These are phyloP conservation scores for Eufriesea mexicana DNA, from an alignment of 1,140 invertebrate species.

Conservation along the genomic window DNA sequence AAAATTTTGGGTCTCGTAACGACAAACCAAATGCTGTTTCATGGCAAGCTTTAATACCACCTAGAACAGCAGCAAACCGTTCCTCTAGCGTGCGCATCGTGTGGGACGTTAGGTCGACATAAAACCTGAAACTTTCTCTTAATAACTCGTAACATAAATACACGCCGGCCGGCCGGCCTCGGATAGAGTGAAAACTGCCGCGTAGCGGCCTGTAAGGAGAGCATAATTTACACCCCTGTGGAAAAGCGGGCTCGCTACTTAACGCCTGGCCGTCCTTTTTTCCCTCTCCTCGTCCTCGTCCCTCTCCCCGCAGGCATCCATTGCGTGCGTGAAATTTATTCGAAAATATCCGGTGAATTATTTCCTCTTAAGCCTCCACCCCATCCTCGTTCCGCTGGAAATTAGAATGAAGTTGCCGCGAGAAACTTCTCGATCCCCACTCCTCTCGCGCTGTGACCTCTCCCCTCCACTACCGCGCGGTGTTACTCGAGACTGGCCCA, in stretches of 20 bases:
- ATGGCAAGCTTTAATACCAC: background rate
- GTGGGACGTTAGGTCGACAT: slow-evolving; percentile 44
- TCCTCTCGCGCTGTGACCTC: too few relatives aligned
- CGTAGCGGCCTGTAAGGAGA: slow-evolving; percentile 29
- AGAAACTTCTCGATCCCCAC: slow-evolving; percentile 9
- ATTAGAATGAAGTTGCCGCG: slow-evolving; percentile 45
- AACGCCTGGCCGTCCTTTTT: slow-evolving; percentile 10
- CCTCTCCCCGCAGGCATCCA: background rate
- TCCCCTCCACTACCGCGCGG: too few relatives aligned
- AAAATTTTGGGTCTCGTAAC: too few relatives aligned
- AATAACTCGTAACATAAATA: slow-evolving; percentile 65
- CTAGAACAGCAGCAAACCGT: slow-evolving; percentile 22
- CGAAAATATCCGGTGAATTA: slow-evolving; percentile 50
- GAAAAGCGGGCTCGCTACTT: slow-evolving; percentile 43
- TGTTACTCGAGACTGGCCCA: too few relatives aligned
- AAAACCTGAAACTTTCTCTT: slow-evolving; percentile 60
- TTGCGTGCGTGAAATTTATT: slow-evolving; percentile 38
- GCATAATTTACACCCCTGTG: slow-evolving; percentile 53
- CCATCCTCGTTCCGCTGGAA: slow-evolving; percentile 27
- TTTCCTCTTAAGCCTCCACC: slow-evolving; percentile 44
- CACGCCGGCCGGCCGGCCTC: background rate
- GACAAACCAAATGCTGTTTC: too few relatives aligned
- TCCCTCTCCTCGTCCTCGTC: background rate
- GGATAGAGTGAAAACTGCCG: slow-evolving; percentile 46
- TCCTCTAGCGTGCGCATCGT: slow-evolving; percentile 25